Conservation (phyloP, 1,140 invertebrate species). For the Euwallacea similis region DNA sequence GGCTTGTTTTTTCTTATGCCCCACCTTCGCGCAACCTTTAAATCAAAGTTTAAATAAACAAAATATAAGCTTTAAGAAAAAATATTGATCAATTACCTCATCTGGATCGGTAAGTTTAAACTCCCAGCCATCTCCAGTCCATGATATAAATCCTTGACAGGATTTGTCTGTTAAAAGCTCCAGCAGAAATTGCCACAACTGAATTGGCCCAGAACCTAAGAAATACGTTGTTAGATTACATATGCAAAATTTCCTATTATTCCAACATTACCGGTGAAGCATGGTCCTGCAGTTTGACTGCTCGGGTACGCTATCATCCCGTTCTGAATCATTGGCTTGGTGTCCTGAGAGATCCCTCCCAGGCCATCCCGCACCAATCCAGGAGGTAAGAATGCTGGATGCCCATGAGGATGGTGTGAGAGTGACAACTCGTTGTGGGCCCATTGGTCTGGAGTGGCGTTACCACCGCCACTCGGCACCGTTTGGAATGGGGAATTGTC, state of each 20-base stretch:
- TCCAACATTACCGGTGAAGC: slow-evolving; percentile 64
- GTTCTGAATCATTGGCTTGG: slow-evolving; percentile 74
- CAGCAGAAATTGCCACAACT: slow-evolving; percentile 96
- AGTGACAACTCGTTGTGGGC: slow-evolving; percentile 54
- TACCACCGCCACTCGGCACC: slow-evolving; percentile 71
- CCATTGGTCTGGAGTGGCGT: slow-evolving; percentile 59
- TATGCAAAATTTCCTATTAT: slow-evolving; percentile 2
- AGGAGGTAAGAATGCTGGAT: slow-evolving; percentile 61
- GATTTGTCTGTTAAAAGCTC: slow-evolving; percentile 95
- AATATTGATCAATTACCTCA: slow-evolving; percentile 59
- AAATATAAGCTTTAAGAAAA: neutral
- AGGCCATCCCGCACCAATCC: slow-evolving; percentile 55
- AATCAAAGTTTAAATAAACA: neutral
- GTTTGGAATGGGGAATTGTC: slow-evolving; percentile 78
- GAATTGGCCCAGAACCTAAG: slow-evolving; percentile 86
- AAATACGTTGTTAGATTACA: slow-evolving; percentile 4
- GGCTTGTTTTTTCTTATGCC: slow-evolving; percentile 97
- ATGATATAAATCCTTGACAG: slow-evolving; percentile 95
- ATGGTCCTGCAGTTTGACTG: slow-evolving; percentile 62
- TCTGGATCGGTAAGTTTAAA: slow-evolving; percentile 98
- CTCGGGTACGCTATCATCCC: slow-evolving; percentile 72
- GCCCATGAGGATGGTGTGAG: slow-evolving; percentile 60
- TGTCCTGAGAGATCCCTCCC: slow-evolving; percentile 60
- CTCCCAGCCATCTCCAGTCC: slow-evolving; percentile 99
- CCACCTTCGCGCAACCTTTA: slow-evolving; percentile 86